A percentile compares a stretch with the other conserved stretches of the same genome.
These are phyloP conservation scores for Chelonia mydas DNA, from an alignment of 2,797 vertebrate species.

Conservation along the genomic window DNA sequence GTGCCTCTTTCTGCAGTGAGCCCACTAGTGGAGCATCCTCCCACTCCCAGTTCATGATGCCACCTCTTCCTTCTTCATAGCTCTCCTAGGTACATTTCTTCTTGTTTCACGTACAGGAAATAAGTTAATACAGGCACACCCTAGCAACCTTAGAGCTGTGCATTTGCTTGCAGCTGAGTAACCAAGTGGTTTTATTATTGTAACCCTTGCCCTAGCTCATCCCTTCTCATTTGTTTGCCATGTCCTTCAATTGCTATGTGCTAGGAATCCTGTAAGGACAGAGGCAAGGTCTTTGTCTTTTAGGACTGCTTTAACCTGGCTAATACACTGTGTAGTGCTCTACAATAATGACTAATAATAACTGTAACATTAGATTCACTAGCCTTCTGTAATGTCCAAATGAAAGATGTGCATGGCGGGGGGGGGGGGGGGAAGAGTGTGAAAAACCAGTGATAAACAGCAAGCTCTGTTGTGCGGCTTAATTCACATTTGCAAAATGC, in stretches of 20 bases:
- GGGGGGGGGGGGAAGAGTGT: fast-evolving
- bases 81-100: background rate
- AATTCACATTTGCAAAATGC: background rate
- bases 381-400: background rate
- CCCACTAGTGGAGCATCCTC: background rate
- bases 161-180: background rate
- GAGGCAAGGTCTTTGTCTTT: background rate
- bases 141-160: background rate
- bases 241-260: background rate
- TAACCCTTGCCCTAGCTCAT: background rate
- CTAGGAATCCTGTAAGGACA: background rate
- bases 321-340: background rate
- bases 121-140: background rate
- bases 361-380: background rate
- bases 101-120: too few species aligned
- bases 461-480: background rate
- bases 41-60: background rate
- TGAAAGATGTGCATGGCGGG: background rate
- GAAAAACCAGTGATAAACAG: background rate
- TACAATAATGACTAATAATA: background rate
- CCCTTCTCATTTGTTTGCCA: background rate
- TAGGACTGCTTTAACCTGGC: background rate
- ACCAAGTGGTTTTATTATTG: background rate
- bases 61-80: background rate
- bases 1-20: too few species aligned